These are phyloP conservation scores for Trichonephila clavata DNA, from an alignment of 1,140 invertebrate genomes.

Conservation along the genomic window DNA sequence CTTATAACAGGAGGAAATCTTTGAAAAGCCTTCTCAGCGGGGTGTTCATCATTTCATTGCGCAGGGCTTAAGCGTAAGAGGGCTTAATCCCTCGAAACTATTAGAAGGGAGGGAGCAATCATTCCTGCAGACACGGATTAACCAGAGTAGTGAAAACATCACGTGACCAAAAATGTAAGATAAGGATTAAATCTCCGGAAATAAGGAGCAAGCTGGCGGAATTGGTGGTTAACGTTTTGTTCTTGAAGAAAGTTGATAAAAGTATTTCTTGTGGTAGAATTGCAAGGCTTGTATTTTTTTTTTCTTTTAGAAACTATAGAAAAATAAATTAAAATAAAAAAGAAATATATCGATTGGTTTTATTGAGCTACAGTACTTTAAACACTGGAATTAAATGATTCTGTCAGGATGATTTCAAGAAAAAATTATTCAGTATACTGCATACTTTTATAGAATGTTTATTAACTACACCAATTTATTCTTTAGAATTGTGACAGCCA, in stretches of 20 bases:
- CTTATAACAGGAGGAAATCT: background rate
- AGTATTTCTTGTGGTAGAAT: background rate
- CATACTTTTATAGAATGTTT: too few relatives aligned
- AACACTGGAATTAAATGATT: too few relatives aligned
- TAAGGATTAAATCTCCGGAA: conserved; percentile 41
- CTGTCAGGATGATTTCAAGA: too few relatives aligned
- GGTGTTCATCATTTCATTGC: conserved; percentile 46
- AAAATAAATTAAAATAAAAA: too few relatives aligned
- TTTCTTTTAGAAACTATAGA: too few relatives aligned
- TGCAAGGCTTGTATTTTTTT: background rate
- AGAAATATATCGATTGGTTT: too few relatives aligned
- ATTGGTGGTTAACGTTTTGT: background rate
- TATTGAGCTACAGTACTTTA: too few relatives aligned
- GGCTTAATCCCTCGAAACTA: conserved; percentile 13
- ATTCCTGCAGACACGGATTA: conserved; percentile 5
- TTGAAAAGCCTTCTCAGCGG: background rate
- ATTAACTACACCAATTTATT: too few relatives aligned
- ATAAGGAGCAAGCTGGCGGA: background rate
- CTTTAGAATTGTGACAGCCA: too few relatives aligned
- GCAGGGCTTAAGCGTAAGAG: conserved; percentile 3
- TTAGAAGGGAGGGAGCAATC: conserved; percentile 14
- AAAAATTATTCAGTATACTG: too few relatives aligned
- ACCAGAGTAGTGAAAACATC: background rate
- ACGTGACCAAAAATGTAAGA: conserved; percentile 37
- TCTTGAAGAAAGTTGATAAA: background rate